phyloP scores from a whole-genome alignment of 2,797 vertebrate genomes.

The Enteromius radiatus region DNA sequence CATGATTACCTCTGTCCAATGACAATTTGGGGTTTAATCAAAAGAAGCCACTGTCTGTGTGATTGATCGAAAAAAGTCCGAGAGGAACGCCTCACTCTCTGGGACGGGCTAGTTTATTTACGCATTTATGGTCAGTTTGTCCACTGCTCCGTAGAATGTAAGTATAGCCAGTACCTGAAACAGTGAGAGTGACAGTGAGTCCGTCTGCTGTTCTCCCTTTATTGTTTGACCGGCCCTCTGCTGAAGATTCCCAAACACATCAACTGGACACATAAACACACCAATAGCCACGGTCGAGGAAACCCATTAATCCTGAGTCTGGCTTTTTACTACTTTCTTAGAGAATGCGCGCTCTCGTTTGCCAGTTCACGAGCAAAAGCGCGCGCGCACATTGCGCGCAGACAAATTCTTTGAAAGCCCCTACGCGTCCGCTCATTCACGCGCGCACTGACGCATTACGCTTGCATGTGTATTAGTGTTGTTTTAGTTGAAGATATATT shows the following conservation, averaged over 20 bases:
- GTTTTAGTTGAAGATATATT: slow-evolving; percentile 13
- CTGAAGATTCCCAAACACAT: slow-evolving; percentile 32
- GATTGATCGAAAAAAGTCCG: slow-evolving; percentile 98
- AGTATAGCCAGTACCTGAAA: slow-evolving; percentile 53
- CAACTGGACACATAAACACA: slow-evolving; percentile 64
- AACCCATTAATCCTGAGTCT: slow-evolving; percentile 53
- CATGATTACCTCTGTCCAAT: slow-evolving; percentile 99
- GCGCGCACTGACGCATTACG: slow-evolving; percentile 24
- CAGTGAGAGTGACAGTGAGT: slow-evolving; percentile 53
- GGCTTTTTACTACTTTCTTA: slow-evolving; percentile 64
- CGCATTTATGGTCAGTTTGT: slow-evolving; percentile 81
- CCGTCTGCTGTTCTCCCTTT: slow-evolving; percentile 64
- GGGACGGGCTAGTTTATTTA: slow-evolving; percentile 92
- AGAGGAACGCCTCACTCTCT: slow-evolving; percentile 95
- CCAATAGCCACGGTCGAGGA: slow-evolving; percentile 88
- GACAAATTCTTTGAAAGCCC: slow-evolving; percentile 43
- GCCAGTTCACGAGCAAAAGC: slow-evolving; percentile 40
- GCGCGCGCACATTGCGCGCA: slow-evolving; percentile 8
- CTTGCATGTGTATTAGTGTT: slow-evolving; percentile 22
- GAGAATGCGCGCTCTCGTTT: slow-evolving; percentile 47
- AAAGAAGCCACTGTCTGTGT: slow-evolving; percentile 99
- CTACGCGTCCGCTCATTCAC: slow-evolving; percentile 27
- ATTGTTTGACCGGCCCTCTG: slow-evolving; percentile 70
- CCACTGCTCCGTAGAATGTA: slow-evolving; percentile 52
- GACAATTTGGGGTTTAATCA: slow-evolving; percentile 99